These are phyloP conservation scores for Mormyrus lacerda DNA, from an alignment of 2,113 vertebrate species.

Conservation along the genomic window DNA sequence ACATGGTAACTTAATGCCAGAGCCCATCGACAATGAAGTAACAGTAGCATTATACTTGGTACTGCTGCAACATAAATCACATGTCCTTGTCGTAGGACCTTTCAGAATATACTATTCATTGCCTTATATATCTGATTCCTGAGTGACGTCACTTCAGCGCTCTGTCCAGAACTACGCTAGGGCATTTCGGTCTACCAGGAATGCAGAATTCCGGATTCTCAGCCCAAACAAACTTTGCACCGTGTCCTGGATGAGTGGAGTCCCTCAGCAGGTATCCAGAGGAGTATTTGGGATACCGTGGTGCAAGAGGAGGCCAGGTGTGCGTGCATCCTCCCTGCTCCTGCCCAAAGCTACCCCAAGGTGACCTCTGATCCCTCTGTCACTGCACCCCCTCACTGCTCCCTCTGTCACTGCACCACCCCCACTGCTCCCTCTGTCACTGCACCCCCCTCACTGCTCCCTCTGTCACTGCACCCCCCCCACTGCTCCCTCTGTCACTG, in stretches of 20 bases:
- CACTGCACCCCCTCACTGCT: background rate
- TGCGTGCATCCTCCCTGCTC: background rate
- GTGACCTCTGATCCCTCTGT: background rate
- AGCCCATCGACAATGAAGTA: background rate
- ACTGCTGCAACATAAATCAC: background rate
- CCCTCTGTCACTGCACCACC: background rate
- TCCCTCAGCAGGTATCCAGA: background rate
- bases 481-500: background rate
- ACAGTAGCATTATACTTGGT: background rate
- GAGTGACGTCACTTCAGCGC: background rate
- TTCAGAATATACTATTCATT: background rate
- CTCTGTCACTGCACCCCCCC: background rate
- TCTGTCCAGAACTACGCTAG: background rate
- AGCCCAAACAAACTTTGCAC: background rate
- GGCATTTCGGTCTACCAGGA: background rate
- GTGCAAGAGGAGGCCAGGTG: background rate
- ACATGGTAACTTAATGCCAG: background rate
- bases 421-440: background rate
- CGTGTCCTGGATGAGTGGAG: background rate
- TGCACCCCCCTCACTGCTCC: background rate
- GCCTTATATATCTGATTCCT: background rate
- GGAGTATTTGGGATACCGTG: background rate
- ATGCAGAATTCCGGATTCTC: background rate
- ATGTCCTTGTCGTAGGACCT: background rate
- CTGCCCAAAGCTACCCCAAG: background rate